Evolutionary conservation across 2,888 invertebrate species (phyloP), one percentile per base, ranked within the genome.

Genomic region (Spodoptera picta): DNA sequence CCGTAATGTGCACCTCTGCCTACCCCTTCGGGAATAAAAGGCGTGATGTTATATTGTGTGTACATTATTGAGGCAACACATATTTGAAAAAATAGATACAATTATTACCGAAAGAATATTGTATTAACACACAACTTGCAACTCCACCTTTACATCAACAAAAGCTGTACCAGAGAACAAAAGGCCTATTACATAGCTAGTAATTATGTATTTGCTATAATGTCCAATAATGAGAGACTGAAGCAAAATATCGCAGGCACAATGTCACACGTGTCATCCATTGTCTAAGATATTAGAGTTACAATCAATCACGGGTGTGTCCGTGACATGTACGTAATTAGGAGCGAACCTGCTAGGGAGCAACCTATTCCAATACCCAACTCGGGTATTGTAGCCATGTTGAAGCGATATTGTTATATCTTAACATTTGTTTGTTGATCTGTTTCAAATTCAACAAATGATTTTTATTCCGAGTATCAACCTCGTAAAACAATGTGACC

Each of bases 291-390:
- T 92, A 92, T 93, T 92, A 93, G 89, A 86, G 90, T 88, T 90
- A 90, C 91, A 90, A 93, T 93, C 93, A 93, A 93, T 94, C 93
- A 94, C 92, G 81, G 83, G 87, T 80, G 89, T 92, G 93, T 78
- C 87, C 81, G 86, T 91, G 93, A 93, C 93, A 90, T 89, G 87
- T 86, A 73, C 89, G 92, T 93, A 92, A 93, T 93, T 93, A 93
- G 91, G 89, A 88, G 80, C 79, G 79, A 85, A 82, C 87, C 85
- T 82, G 81, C 80, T 80, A 82, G 80, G 73, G 73, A 68, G 69
- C 75, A 6, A 60, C 77, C 43, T 87, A 87, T 88, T 86, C 84
- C 79, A 75, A 64, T 67, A 45, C 48, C 41, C 52, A 65, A 72
- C 36, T 51, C 49, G 51, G 75, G 36, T 9, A 6, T 62, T 52